Conservation (phyloP, 2,888 invertebrate species). For the Cephus rjabovi region DNA sequence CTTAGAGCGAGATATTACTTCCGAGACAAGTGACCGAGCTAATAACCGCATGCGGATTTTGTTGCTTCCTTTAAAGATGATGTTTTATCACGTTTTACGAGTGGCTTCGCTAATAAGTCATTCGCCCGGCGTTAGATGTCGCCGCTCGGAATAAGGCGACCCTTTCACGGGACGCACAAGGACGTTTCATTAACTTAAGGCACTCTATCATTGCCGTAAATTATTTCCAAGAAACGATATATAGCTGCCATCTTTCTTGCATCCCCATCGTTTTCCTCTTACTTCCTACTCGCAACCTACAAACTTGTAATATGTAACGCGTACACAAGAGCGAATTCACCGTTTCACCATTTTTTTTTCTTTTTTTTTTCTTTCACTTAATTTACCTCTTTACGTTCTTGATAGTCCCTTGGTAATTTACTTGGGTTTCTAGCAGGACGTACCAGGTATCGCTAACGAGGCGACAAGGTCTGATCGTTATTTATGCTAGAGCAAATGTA, state of each 20-base stretch:
- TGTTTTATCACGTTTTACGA: slow-evolving; percentile 29
- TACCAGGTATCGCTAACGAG: slow-evolving; percentile 1
- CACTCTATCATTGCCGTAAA: slow-evolving; percentile 49
- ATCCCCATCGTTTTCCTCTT: neutral
- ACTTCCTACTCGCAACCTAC: neutral
- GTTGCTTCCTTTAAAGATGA: slow-evolving; percentile 39
- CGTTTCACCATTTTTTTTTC: neutral
- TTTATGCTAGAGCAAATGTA: neutral
- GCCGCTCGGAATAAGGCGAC: slow-evolving; percentile 43
- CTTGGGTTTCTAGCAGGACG: slow-evolving; percentile 11
- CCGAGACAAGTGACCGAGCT: slow-evolving; percentile 34
- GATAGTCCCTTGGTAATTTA: slow-evolving; percentile 1
- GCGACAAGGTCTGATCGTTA: neutral
- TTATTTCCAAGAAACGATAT: slow-evolving; percentile 43
- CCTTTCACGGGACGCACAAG: slow-evolving; percentile 38
- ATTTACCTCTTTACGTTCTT: neutral
- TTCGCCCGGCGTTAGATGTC: slow-evolving; percentile 48
- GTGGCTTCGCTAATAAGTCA: slow-evolving; percentile 50
- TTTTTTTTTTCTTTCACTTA: neutral
- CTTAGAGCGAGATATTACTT: slow-evolving; percentile 1
- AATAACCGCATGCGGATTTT: slow-evolving; percentile 40
- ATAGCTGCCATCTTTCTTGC: neutral
- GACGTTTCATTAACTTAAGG: slow-evolving; percentile 50
- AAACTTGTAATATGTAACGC: slow-evolving; percentile 15
- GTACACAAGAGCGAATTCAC: slow-evolving; percentile 5